phyloP scores from a whole-genome alignment of 2,888 invertebrate genomes.

The Leptothorax acervorum region DNA sequence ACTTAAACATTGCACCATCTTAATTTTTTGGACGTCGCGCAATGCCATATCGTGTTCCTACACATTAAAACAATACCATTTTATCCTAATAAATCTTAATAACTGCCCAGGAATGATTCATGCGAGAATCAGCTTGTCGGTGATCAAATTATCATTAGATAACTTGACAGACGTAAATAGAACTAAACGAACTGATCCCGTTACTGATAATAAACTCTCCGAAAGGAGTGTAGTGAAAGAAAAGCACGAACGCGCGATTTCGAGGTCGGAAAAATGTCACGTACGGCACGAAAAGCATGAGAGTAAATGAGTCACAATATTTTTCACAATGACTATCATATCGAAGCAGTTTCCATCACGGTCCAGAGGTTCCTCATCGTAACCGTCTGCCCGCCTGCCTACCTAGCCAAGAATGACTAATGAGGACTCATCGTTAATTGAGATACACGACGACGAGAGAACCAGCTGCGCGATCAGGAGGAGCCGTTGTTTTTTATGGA shows the following conservation, averaged over 20 bases:
- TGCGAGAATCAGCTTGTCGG: background rate
- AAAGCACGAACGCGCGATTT: conserved; percentile 54
- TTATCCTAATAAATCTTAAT: conserved; percentile 13
- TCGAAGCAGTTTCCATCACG: conserved; percentile 32
- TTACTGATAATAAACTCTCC: conserved; percentile 10
- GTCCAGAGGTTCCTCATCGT: conserved; percentile 18
- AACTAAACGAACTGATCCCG: conserved; percentile 30
- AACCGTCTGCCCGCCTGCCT: background rate
- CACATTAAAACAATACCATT: background rate
- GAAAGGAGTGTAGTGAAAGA: background rate
- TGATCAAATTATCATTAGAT: conserved; percentile 31
- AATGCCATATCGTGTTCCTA: background rate
- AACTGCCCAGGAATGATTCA: conserved; percentile 40
- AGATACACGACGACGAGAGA: conserved; percentile 57
- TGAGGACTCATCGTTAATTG: conserved; percentile 64
- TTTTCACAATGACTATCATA: conserved; percentile 26
- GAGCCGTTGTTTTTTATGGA: conserved; percentile 38
- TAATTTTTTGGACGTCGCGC: background rate
- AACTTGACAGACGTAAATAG: background rate
- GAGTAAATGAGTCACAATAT: conserved; percentile 5
- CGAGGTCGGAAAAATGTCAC: conserved; percentile 37
- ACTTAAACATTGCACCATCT: background rate
- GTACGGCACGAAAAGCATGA: conserved; percentile 15
- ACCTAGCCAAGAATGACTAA: conserved; percentile 63
- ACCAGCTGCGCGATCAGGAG: conserved; percentile 59